Conservation (phyloP, 35 echinoderm and acorn worm genomes). For the Ophiothrix spiculata region DNA sequence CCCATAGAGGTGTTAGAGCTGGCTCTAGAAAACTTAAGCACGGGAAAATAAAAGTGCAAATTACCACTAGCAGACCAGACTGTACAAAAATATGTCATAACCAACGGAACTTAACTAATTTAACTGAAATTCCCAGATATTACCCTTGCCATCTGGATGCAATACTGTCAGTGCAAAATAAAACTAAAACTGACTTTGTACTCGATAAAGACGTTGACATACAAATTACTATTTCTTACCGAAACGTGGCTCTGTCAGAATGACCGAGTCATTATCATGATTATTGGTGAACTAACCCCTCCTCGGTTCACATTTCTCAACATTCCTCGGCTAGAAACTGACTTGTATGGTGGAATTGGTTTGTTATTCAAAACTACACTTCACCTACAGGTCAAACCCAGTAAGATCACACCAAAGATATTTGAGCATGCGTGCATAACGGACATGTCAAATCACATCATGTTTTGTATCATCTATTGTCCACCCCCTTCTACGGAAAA, state of each 20-base stretch:
- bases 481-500: background rate
- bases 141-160: no score
- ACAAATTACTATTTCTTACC: background rate
- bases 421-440: background rate
- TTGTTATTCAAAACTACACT: background rate
- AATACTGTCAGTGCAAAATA: background rate
- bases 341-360: no score
- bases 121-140: no score
- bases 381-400: background rate
- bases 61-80: background rate
- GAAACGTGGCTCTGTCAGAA: no score
- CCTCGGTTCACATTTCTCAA: no score
- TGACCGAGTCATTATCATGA: no score
- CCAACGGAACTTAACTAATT: no score
- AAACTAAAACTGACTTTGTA: background rate
- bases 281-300: no score
- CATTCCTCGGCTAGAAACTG: no score
- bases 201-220: background rate
- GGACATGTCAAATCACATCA: background rate
- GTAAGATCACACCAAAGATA: background rate
- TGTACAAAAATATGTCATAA: no score
- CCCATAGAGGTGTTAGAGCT: background rate
- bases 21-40: constrained; percentile 8
- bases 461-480: background rate
- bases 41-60: background rate